Percentiles rank a stretch among this genome's conserved stretches.
These are phyloP conservation scores for Sceliomorpha sp. DNA, from an alignment of 2,888 invertebrate genomes.

Conservation along the genomic window DNA sequence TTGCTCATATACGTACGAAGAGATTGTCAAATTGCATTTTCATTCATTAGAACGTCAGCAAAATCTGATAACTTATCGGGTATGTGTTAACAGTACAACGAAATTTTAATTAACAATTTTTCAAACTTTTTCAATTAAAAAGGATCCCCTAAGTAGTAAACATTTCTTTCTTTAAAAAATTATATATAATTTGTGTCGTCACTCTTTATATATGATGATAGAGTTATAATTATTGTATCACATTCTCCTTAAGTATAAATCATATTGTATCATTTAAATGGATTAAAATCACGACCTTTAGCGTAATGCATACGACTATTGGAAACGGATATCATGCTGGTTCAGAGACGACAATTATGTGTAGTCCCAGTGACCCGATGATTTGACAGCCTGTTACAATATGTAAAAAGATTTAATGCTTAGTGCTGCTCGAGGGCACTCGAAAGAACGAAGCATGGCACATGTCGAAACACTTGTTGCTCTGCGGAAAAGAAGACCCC, in stretches of 20 bases:
- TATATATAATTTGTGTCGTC: no score
- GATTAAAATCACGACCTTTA: no score
- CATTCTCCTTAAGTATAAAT: no score
- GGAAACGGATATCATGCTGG: slow-evolving; percentile 11
- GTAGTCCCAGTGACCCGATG: slow-evolving; percentile 18
- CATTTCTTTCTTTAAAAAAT: no score
- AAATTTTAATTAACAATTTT: neutral
- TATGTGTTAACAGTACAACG: neutral
- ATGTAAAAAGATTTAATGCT: slow-evolving; percentile 41
- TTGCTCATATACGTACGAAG: slow-evolving; percentile 35
- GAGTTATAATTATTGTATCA: no score
- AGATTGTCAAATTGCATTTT: slow-evolving; percentile 27
- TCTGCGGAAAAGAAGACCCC: slow-evolving; percentile 70
- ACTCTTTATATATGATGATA: no score
- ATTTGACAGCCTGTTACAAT: slow-evolving; percentile 22
- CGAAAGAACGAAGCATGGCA: slow-evolving; percentile 56
- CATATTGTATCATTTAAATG: no score
- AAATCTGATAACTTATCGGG: slow-evolving; percentile 12
- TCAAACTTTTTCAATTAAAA: no score
- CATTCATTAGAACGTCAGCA: slow-evolving; percentile 41
- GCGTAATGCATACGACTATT: no score
- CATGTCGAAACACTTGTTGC: slow-evolving; percentile 76
- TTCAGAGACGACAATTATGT: slow-evolving; percentile 21
- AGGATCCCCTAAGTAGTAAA: neutral
- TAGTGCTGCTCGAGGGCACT: slow-evolving; percentile 28